A percentile compares a stretch with the other conserved stretches of the same genome.
Evolutionary conservation across 2,888 invertebrate genomes (phyloP).

Genomic region (Ophion ellenae): DNA sequence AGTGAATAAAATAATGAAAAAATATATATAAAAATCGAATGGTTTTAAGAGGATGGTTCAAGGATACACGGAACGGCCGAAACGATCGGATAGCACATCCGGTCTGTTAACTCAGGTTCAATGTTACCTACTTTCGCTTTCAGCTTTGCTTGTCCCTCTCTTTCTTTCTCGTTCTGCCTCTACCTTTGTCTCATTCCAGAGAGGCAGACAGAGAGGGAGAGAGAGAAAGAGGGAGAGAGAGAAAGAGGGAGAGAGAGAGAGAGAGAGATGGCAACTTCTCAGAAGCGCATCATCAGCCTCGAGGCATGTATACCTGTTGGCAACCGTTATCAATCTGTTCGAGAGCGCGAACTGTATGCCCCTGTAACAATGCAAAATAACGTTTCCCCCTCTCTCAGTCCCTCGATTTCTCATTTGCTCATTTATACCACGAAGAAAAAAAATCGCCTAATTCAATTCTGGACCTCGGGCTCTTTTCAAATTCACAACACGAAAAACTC

Average conservation of each 20-base stretch:
- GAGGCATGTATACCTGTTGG: neutral
- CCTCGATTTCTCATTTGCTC: neutral
- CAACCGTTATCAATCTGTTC: neutral
- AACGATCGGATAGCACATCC: slow-evolving; percentile 32
- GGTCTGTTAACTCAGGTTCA: slow-evolving; percentile 71
- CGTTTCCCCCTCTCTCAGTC: neutral
- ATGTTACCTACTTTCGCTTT: slow-evolving; percentile 78
- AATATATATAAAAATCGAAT: neutral
- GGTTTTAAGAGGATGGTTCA: slow-evolving; percentile 33
- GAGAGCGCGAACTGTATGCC: neutral
- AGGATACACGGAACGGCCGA: slow-evolving; percentile 54
- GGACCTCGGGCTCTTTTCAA: neutral
- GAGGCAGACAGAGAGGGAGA: slow-evolving; percentile 16
- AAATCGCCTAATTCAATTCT: neutral
- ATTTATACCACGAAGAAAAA: neutral
- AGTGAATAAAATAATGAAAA: slow-evolving; percentile 1
- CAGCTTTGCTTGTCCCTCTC: slow-evolving; percentile 68
- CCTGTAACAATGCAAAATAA: neutral
- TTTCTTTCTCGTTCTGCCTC: neutral
- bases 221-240: neutral
- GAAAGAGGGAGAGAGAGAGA: neutral
- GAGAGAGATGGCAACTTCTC: neutral
- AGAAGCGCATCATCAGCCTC: neutral
- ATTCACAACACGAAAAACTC: neutral
- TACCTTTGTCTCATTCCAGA: neutral